Conservation (phyloP, 53 echinoderm and acorn worm species). For the Stichopus horrens region DNA sequence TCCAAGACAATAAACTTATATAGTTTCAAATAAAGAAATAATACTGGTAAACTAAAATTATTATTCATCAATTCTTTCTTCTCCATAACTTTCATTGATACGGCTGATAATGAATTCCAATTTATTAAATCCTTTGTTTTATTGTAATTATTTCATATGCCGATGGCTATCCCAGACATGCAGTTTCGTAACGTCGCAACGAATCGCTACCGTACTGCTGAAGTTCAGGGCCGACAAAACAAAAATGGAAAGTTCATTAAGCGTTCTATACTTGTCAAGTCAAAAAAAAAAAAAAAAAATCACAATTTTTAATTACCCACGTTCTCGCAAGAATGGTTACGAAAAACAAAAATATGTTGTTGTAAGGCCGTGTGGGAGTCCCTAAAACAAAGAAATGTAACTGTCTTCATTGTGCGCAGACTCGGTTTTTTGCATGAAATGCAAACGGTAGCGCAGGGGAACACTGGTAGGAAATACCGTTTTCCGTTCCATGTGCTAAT, state of each 20-base stretch:
- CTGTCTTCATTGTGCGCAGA: background rate
- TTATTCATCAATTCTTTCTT: background rate
- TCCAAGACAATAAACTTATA: too few relatives aligned
- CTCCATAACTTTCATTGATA: constrained; percentile 1
- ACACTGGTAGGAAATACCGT: background rate
- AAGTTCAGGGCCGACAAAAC: background rate
- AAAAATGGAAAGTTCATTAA: background rate
- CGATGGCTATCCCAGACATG: constrained; percentile 6
- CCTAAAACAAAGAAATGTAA: background rate
- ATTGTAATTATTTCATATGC: background rate
- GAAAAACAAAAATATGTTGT: constrained; percentile 6
- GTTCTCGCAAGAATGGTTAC: constrained; percentile 10
- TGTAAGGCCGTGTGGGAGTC: background rate
- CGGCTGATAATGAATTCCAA: background rate
- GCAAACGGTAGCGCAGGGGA: background rate
- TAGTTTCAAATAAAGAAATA: too few relatives aligned
- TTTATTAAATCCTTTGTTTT: background rate
- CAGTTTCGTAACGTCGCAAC: background rate
- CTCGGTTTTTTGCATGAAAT: background rate
- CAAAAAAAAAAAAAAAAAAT: background rate
- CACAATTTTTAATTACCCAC: background rate
- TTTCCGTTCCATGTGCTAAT: background rate
- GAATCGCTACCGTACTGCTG: background rate
- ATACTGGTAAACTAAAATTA: background rate
- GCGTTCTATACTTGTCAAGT: background rate